phyloP scores from a whole-genome alignment of 2,113 vertebrate species.

The Oplegnathus fasciatus region DNA sequence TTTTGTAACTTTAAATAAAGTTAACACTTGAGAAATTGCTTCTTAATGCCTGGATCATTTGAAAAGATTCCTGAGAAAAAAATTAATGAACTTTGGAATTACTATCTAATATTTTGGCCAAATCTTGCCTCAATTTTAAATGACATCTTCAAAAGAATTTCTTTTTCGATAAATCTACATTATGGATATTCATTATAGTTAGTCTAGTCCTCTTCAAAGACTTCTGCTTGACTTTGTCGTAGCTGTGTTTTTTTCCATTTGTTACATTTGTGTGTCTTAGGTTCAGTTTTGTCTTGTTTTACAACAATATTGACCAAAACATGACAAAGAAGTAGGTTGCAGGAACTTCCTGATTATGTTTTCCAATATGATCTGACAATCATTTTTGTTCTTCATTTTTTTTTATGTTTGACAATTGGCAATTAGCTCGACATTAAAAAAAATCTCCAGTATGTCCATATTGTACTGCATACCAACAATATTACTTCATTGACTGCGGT shows the following conservation, averaged over 20 bases:
- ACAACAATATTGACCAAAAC: background rate
- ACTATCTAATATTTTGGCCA: background rate
- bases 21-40: background rate
- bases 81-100: background rate
- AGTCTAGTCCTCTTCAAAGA: background rate
- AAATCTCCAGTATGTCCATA: background rate
- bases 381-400: no score
- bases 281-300: background rate
- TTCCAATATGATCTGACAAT: background rate
- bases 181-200: background rate
- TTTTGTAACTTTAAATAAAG: constrained; percentile 36
- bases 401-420: no score
- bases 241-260: background rate
- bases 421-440: background rate
- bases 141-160: background rate
- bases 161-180: background rate
- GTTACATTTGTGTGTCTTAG: background rate
- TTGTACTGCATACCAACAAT: background rate
- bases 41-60: constrained; percentile 9
- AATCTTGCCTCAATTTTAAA: background rate
- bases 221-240: background rate
- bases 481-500: background rate
- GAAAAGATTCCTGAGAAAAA: background rate
- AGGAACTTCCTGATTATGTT: no score
- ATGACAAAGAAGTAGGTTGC: background rate